Base-by-base conservation (phyloP, 2,797 vertebrate genomes). In the Champsocephalus esox region DNA sequence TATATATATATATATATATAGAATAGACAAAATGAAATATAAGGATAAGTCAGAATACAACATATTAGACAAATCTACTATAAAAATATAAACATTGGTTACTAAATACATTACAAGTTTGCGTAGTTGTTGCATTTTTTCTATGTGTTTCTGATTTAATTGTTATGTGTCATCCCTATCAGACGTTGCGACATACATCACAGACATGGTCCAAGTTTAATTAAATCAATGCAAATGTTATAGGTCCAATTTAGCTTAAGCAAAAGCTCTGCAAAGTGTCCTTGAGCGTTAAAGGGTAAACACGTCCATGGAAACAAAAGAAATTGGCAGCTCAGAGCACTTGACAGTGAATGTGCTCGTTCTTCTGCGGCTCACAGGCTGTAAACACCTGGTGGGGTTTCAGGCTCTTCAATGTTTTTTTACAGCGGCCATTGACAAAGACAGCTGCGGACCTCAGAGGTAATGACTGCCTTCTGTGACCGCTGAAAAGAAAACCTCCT, bases 331-430 rank as follows among this genome's bases (percentile, higher is more conserved):
- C 77, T 84, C 73, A 81, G 78, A 87, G 82, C 83, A 77, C 86
- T 93, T 90, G 88, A 91, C 88, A 87, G 86, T 90, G 88, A 93
- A 88, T 90, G 80, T 57, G 80, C 66, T 80, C 54, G 74, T 88
- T 91, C 79, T 76, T 55, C 64, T 70, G 72, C 14, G 54, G 71
- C 81, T 87, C 56, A 70, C 41, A 85, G 79, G 77, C 89, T 70
- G 70, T 73, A 70, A 87, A 90, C 92, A 93, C 92, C 93, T 92
- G 92, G 90, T 79, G 84, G 73, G 76, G 81, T 86, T 89, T 78
- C 67, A 80, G 83, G 13, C 77, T 79, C 80, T 66, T 89, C 83
- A 84, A 52, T 76, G 86, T 73, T 62, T 61, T 66, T 92, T 93
- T 88, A 89, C 87, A 82, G 79, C 79, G 12, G 78, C 71, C 80